Base-by-base conservation (phyloP, 1,140 invertebrate genomes). In the Drosophila obscura region DNA sequence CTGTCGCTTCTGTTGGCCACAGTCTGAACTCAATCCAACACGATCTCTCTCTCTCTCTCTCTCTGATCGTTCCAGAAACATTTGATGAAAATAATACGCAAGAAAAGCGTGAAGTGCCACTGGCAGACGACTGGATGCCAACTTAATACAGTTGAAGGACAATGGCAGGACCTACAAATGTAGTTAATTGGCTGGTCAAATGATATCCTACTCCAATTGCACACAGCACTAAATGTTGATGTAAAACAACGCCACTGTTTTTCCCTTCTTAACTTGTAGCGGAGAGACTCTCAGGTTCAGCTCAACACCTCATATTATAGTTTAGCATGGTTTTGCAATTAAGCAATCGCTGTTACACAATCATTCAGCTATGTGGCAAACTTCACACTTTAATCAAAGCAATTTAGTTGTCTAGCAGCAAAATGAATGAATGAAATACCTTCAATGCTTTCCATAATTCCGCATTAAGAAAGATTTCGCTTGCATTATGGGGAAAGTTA, bases 1-100 rank as follows among this genome's bases (percentile, higher is more conserved):
- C 50, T 64, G 61, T 44, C 77, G 59, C 77, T 75, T 72, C 73
- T 80, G 28, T 4, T 11, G 4, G 9, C 4, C 35, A 13, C 35
- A 39, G 35, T 55, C 22, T 39, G 49, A 59, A 24, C 16, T 50
- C 51, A 53, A 68, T 52, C 61, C 45, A 24, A 68, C 65, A 55
- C 62, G 28, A 55, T 55, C 61, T 15, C 24, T 19, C 19, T 19
- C 19, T 19, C 19, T 19, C 19, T 19, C 24, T 55, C 61, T 15
- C 24, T n/a, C 11, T 0, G 8, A 44, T n/a, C 9, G 41, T 7
- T 45, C 35, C 22, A 28, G 41, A 11, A 53, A 50, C 39, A 31
- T 52, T 22, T 24, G 15, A 41, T 53, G 49, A 9, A 24, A 24
- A 24, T 24, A 24, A 4, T 7, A 39, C 39, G 49, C 15, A 22